Evolutionary conservation across 2,113 vertebrate species (phyloP).

Genomic region (Hyla sarda): DNA sequence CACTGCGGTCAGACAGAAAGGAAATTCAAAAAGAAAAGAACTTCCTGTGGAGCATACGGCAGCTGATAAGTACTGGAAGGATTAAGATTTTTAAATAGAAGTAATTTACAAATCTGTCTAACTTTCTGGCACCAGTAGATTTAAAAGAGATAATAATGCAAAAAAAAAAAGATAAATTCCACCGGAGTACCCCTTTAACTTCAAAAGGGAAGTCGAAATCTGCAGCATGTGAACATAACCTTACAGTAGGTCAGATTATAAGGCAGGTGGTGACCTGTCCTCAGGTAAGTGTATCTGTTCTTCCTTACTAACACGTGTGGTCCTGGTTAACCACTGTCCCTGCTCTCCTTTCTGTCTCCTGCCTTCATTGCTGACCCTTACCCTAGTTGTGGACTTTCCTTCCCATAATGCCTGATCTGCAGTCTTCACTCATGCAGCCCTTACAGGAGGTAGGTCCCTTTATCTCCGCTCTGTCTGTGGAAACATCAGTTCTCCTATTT

Average conservation of each 20-base stretch:
- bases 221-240: too few species aligned
- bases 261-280: neutral
- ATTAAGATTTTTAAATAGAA: too few species aligned
- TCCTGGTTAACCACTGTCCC: constrained; percentile 12
- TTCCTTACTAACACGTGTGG: constrained; percentile 1
- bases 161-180: too few species aligned
- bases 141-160: too few species aligned
- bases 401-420: constrained; percentile 32
- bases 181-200: too few species aligned
- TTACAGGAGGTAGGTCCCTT: constrained; percentile 30
- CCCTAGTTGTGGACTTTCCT: constrained; percentile 21
- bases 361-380: constrained; percentile 23
- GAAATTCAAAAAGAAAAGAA: too few species aligned
- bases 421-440: constrained; percentile 27
- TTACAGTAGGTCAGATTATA: neutral
- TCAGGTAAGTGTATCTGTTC: neutral
- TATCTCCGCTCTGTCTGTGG: neutral
- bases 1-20: too few species aligned
- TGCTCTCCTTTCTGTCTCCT: constrained; percentile 43
- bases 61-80: too few species aligned
- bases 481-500: neutral
- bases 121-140: too few species aligned
- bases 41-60: too few species aligned
- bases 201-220: too few species aligned
- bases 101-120: too few species aligned